phyloP scores from a whole-genome alignment of 2,797 vertebrate genomes.

The Poecilia wingei region DNA sequence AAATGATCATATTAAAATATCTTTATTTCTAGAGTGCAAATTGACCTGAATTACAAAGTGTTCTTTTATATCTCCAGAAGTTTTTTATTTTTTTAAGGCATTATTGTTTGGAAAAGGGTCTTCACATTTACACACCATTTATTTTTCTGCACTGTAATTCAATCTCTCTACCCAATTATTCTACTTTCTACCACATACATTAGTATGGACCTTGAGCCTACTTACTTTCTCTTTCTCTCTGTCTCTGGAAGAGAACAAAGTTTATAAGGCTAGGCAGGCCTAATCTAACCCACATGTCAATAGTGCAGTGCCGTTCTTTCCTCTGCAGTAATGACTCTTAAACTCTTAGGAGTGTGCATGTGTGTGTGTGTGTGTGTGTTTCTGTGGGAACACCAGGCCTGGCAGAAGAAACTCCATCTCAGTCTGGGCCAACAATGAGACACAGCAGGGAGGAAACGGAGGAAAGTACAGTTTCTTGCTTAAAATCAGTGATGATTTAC shows the following conservation, averaged over 20 bases:
- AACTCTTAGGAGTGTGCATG: constrained; percentile 31
- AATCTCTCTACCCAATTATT: constrained; percentile 33
- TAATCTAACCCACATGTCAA: constrained; percentile 78
- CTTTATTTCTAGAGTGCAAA: constrained; percentile 5
- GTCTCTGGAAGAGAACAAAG: constrained; percentile 54
- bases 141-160: constrained; percentile 19
- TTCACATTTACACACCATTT: constrained; percentile 24
- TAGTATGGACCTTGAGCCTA: constrained; percentile 35
- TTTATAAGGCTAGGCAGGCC: constrained; percentile 64
- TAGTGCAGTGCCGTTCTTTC: constrained; percentile 63
- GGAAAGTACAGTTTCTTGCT: constrained; percentile 61
- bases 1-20: constrained; percentile 18
- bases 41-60: background rate
- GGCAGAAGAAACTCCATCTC: constrained; percentile 50
- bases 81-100: constrained; percentile 23
- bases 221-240: constrained; percentile 26
- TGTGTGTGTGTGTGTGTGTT: constrained; percentile 20
- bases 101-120: constrained; percentile 37
- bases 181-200: constrained; percentile 57
- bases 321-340: constrained; percentile 63
- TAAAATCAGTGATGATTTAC: constrained; percentile 64
- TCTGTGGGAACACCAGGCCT: constrained; percentile 56
- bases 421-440: constrained; percentile 57
- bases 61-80: background rate
- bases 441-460: constrained; percentile 53